Percentiles rank a stretch among this genome's conserved stretches.
Evolutionary conservation across 2,113 vertebrate genomes (phyloP).

Genomic region (Pachypanchax playfairii): DNA sequence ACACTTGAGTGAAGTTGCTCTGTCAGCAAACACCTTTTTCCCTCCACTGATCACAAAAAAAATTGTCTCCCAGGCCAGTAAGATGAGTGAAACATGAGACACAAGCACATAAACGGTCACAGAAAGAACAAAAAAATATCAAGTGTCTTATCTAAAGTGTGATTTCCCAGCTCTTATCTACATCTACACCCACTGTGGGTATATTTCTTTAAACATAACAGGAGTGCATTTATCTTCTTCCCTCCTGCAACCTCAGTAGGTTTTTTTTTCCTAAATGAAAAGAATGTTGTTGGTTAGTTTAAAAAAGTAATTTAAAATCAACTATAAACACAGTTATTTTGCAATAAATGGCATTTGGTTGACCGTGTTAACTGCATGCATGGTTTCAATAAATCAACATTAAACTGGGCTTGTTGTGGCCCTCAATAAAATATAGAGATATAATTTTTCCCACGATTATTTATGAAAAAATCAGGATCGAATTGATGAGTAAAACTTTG

Average conservation of each 20-base stretch:
- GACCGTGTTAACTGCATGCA: too few relatives aligned
- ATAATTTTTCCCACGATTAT: too few relatives aligned
- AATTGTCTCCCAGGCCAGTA: conserved; percentile 11
- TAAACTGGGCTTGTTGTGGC: too few relatives aligned
- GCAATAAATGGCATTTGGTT: too few relatives aligned
- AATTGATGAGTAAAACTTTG: too few relatives aligned
- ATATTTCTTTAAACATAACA: background rate
- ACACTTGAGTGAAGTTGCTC: conserved; percentile 27
- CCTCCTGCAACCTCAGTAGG: background rate
- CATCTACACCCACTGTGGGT: background rate
- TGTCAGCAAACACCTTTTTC: conserved; percentile 40
- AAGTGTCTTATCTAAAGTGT: background rate
- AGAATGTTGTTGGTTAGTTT: background rate
- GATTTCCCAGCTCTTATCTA: conserved; percentile 2
- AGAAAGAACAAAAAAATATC: conserved; percentile 23
- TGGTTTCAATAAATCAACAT: background rate
- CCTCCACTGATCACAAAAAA: conserved; percentile 24
- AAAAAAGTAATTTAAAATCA: too few relatives aligned
- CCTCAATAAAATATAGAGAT: too few relatives aligned
- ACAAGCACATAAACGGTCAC: conserved; percentile 41
- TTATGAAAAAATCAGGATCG: too few relatives aligned
- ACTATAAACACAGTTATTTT: too few relatives aligned
- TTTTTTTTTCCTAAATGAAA: conserved; percentile 14
- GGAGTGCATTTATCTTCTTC: background rate
- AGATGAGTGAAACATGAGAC: conserved; percentile 50